Base-by-base conservation (phyloP, 2,888 invertebrate species). In the Rhagonycha lutea region DNA sequence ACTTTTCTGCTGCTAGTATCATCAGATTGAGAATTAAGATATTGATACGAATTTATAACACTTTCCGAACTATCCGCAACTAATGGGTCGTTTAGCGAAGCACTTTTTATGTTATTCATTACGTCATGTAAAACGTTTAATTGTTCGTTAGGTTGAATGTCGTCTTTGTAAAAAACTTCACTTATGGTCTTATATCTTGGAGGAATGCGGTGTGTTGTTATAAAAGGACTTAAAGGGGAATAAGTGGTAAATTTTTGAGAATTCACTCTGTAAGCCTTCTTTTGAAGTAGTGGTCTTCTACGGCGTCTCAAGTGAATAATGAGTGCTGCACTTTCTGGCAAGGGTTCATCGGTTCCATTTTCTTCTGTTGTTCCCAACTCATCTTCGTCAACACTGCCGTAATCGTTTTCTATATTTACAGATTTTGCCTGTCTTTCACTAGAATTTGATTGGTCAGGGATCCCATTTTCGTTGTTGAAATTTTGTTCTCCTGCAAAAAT, bases 71-170 rank as follows among this genome's bases (percentile, higher is more conserved):
- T 14, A 10, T 73, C 72, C 0, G 75, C 65, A 12, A 67, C 32
- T 10, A 78, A 32, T 0, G 76, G 75, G 28, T 83, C 79, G 26
- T 76, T 76, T 0, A 85, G 82, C 8, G 83, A 81, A 47, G 47
- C 47, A 79, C 86, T 86, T 76, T 85, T 87, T 32, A 90, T 89
- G 79, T 89, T 90, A 70, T 89, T 86, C 70, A 90, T 84, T 61
- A 90, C 84, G 81, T 91, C 90, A n/a, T 86, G 84, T 74, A 90
- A 89, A 0, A 90, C 86, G 78, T 86, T 86, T 26, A 87, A 82
- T 79, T 90, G 88, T 74, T 88, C 88, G 74, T 83, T 86, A 1
- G 87, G 86, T 78, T 86, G 86, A 14, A 87, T 87, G 63, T 87
- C 86, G 28, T 88, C 85, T 78, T 88, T 88, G 74, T 88, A 87